phyloP scores from a whole-genome alignment of 1,140 invertebrate genomes.

The Grapholita molesta region DNA sequence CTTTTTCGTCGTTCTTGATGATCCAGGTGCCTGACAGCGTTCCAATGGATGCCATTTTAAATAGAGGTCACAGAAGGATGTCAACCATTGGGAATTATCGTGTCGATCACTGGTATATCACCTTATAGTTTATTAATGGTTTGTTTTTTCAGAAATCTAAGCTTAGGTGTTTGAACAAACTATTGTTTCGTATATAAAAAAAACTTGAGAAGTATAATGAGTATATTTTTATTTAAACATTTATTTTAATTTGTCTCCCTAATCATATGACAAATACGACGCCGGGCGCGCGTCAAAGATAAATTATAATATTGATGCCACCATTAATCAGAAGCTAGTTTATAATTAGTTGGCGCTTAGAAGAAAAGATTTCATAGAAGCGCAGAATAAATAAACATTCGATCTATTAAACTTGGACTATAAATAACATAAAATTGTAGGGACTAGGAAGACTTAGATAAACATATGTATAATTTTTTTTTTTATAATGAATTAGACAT shows the following conservation, averaged over 20 bases:
- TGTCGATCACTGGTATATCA: no score
- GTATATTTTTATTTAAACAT: background rate
- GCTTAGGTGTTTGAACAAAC: background rate
- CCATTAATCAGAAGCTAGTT: conserved; percentile 30
- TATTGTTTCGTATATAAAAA: no score
- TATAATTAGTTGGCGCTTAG: conserved; percentile 40
- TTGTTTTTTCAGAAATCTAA: background rate
- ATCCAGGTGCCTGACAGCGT: no score
- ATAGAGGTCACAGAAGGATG: no score
- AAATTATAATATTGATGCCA: conserved; percentile 31
- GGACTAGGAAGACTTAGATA: no score
- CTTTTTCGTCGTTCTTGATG: no score
- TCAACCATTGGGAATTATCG: background rate
- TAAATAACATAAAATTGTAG: no score
- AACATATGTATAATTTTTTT: no score
- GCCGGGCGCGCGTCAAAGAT: background rate
- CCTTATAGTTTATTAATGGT: no score
- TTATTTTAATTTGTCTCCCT: conserved; percentile 8
- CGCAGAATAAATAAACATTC: conserved; percentile 31
- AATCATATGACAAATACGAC: conserved; percentile 7
- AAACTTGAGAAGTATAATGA: background rate
- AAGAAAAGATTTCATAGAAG: conserved; percentile 35
- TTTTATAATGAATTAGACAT: no score
- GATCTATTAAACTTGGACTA: background rate
- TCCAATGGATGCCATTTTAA: no score